Base-by-base conservation (phyloP, 2,113 vertebrate genomes). In the Nerophis ophidion region DNA sequence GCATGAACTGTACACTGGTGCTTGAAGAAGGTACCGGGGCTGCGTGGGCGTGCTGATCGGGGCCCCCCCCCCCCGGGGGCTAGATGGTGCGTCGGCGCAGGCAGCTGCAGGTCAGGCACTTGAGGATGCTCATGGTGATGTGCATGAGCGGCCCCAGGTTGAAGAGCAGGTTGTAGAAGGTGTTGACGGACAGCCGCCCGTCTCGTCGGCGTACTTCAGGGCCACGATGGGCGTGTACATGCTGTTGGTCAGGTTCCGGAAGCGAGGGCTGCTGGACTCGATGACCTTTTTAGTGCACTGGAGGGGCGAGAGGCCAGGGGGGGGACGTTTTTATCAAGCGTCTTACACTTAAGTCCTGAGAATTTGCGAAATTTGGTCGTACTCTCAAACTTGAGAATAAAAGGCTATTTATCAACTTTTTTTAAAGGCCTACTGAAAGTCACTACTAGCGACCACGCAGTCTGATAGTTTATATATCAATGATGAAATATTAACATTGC, bases 31-130 rank as follows among this genome's bases (percentile, higher is more conserved):
- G 70, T 57, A 2, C 19, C 19, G 19, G 19, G 40, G 64, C 54
- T 69, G 19, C 0, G 53, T 48, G 49, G 56, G 48, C 60, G 52
- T 35, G 17, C 47, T 59, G 55, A 56, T n/a, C n/a, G n/a, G n/a
- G n/a, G n/a, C n/a, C n/a, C n/a, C n/a, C n/a, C n/a, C n/a, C n/a
- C n/a, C n/a, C n/a, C n/a, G n/a, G n/a, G n/a, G n/a, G n/a, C n/a
- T 76, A 72, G 34, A 95, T 72, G 50, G 89, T 88, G 51, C 88
- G 83, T 17, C 88, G 62, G 0, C 89, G 89, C 71, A 91, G 90
- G 76, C 94, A 93, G 77, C 83, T 88, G 57, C 93, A 94, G 3
- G 91, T 93, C 78, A 98, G 87, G 68, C 92, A 94, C 57, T 77
- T 81, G 55, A 86, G 76, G 65, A 81, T 81, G 77, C 66, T 80